phyloP scores from a whole-genome alignment of 2,888 invertebrate species.

The Atherix ibis region DNA sequence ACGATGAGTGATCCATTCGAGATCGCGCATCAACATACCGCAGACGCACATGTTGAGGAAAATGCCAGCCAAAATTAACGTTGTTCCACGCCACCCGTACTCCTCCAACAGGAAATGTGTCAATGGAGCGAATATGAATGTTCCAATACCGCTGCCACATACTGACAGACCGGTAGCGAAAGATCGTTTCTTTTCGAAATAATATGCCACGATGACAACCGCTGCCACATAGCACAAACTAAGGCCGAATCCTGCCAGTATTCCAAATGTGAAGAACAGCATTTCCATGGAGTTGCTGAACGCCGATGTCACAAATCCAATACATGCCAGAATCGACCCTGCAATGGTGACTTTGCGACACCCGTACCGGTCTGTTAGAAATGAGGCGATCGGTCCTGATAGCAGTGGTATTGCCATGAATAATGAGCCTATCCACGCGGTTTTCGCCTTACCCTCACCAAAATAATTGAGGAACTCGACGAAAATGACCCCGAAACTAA shows the following conservation, averaged over 20 bases:
- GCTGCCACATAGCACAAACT: constrained; percentile 81
- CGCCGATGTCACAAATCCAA: constrained; percentile 63
- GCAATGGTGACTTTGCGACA: constrained; percentile 64
- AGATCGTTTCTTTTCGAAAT: constrained; percentile 70
- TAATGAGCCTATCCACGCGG: constrained; percentile 74
- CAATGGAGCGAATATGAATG: constrained; percentile 71
- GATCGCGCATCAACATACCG: constrained; percentile 59
- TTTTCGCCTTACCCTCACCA: constrained; percentile 67
- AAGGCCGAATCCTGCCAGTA: constrained; percentile 69
- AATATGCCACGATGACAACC: constrained; percentile 79
- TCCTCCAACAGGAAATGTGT: constrained; percentile 55
- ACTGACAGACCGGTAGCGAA: constrained; percentile 76
- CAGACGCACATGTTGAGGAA: constrained; percentile 71
- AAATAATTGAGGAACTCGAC: constrained; percentile 75
- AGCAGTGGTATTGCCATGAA: constrained; percentile 84
- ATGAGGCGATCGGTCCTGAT: constrained; percentile 72
- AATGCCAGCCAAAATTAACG: constrained; percentile 62
- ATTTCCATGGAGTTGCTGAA: constrained; percentile 60
- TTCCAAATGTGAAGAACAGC: constrained; percentile 66
- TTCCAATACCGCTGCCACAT: constrained; percentile 78
- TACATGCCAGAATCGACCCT: constrained; percentile 57
- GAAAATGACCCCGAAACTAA: constrained; percentile 82
- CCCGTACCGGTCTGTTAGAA: constrained; percentile 67
- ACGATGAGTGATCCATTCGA: constrained; percentile 39
- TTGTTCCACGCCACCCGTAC: constrained; percentile 73